Conservation (phyloP, 2,888 invertebrate genomes). For the Celastrina argiolus region DNA sequence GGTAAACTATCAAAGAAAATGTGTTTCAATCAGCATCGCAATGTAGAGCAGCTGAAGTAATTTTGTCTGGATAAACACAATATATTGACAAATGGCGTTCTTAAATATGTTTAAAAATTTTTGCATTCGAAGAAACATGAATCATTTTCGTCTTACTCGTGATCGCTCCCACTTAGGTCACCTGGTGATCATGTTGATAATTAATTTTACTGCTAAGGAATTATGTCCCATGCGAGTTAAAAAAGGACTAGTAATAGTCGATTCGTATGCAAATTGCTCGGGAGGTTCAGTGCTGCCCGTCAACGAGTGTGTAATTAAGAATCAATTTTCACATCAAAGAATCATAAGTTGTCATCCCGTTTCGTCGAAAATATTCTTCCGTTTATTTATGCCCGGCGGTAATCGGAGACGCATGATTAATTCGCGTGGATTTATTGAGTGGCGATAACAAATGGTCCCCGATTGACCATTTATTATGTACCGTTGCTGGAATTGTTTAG, state of each 20-base stretch:
- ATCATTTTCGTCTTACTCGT: constrained; percentile 32
- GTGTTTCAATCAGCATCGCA: not conserved
- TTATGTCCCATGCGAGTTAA: constrained; percentile 26
- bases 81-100: constrained; percentile 31
- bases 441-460: not conserved
- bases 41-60: constrained; percentile 24
- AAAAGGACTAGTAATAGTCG: constrained; percentile 31
- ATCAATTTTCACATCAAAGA: constrained; percentile 61
- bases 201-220: constrained; percentile 22
- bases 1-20: not conserved
- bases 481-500: constrained; percentile 32
- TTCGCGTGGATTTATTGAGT: constrained; percentile 4
- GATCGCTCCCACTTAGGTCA: constrained; percentile 31
- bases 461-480: constrained; percentile 20
- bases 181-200: not conserved
- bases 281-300: constrained; percentile 45
- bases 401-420: not conserved
- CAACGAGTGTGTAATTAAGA: constrained; percentile 62
- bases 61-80: constrained; percentile 29
- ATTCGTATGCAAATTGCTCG: constrained; percentile 58
- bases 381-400: constrained; percentile 22
- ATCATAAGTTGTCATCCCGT: constrained; percentile 26
- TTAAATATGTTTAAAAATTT: constrained; percentile 27
- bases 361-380: constrained; percentile 28
- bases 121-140: constrained; percentile 28